Base-by-base conservation (phyloP, 2,113 vertebrate species). In the Hemiprocne comata region DNA sequence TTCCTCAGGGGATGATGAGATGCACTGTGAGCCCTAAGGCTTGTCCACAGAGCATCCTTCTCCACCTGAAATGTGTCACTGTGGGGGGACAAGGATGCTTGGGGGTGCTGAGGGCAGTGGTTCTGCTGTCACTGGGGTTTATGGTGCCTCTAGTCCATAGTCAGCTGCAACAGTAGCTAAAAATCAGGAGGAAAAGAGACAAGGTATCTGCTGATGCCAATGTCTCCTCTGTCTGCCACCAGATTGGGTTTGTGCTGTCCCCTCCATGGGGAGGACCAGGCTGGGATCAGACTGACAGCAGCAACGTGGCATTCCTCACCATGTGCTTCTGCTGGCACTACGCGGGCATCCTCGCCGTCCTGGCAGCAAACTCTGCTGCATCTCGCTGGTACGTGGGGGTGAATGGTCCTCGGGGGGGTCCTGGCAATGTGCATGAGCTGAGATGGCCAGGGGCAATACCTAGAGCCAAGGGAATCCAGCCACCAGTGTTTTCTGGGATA, bases 291-390 rank as follows among this genome's bases (percentile, higher is more conserved):
- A 85, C 58, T 0, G 83, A 90, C 33, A 95, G 95, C 13, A 89
- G 34, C 80, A 99, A 99, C 88, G 36, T 98, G 62, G 97, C 96
- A 64, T 98, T 99, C 48, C 94, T 99, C 93, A 99, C 99, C 16
- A 98, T 99, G 98, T 99, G 98, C 90, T 99, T 98, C 98, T 99
- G 98, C 94, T 99, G 99, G 99, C 99, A 99, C 91, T 96, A 98
- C 4, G 77, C 94, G 1, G 94, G 97, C 0, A 97, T 98, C 20
- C 40, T 99, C 5, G 40, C 97, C 2, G 31, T 98, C 33, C 71
- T 98, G 71, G 73, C 90, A 3, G 33, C 96, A 17, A 98, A 95
- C 8, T 95, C 98, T 2, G 94, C 85, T 7, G 28, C 75, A 0
- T 97, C 98, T 70, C 98, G 89, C 93, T 97, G 98, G 99, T 99